Evolutionary conservation across 2,888 invertebrate species (phyloP).

Genomic region (Dinocampus coccinellae): DNA sequence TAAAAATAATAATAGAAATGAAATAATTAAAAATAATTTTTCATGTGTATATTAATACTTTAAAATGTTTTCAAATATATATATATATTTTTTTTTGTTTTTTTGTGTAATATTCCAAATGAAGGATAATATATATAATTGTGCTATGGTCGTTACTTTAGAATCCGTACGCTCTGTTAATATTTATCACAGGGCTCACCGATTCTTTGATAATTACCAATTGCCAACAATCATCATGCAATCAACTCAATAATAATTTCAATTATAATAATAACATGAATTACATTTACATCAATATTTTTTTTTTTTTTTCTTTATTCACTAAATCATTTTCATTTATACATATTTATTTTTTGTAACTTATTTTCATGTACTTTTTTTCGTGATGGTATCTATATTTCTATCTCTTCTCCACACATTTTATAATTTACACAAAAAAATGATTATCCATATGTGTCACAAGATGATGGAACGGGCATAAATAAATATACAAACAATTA

Average conservation of each 20-base stretch:
- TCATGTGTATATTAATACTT: too few species aligned
- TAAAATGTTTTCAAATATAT: too few species aligned
- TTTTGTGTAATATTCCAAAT: too few species aligned
- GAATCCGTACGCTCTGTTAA: conserved; percentile 72
- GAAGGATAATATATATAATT: neutral
- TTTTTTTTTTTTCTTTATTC: neutral
- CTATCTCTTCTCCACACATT: neutral
- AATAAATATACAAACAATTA: conserved; percentile 3
- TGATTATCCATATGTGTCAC: neutral
- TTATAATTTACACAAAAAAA: neutral
- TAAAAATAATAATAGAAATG: neutral
- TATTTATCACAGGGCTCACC: conserved; percentile 70
- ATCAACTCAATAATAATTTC: conserved; percentile 10
- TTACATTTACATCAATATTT: neutral
- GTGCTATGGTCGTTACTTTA: conserved; percentile 68
- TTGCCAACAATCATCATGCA: conserved; percentile 55
- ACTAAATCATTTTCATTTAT: conserved; percentile 6
- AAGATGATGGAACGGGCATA: neutral
- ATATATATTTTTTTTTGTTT: neutral
- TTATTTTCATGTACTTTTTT: too few species aligned
- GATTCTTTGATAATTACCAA: conserved; percentile 70
- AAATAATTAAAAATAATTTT: neutral
- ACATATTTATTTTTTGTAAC: neutral
- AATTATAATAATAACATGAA: neutral
- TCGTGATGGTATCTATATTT: neutral